Evolutionary conservation across 1,140 invertebrate species (phyloP), one percentile per base, ranked within the genome.

Genomic region (Aphidius gifuensis): DNA sequence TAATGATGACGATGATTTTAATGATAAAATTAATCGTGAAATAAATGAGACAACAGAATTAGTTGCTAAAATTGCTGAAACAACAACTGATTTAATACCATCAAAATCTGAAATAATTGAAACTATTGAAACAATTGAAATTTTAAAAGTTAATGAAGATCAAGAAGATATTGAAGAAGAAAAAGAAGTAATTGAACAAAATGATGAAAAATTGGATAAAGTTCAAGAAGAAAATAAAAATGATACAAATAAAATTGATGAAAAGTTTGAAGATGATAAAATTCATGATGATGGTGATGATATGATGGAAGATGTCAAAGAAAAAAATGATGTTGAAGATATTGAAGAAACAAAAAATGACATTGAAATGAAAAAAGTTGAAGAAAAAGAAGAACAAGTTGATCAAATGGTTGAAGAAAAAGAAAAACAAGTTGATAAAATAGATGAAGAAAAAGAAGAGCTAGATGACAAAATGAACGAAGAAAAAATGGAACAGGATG

Each of bases 71-170:
- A 58, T 60, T 38, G 43, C 57, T 48, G 44, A 61, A 64, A 56
- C 23, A 32, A 32, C 23, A 32, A 32, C 58, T 45, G 42, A 59
- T 32, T 32, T 32, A 32, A 4, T 32, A 32, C 23, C 23, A 32
- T 32, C 32, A 6, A 66, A 54, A 9, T 9, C 21, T 39, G 51
- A 49, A 7, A 9, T 32, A 4, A 60, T 32, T 44, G 66, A 72
- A 59, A 70, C 70, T 9, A 65, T 76, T 5, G 73, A 81, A 51
- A 79, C 76, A n/a, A 67, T 79, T 38, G 78, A 81, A 66, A 79
- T 79, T 65, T 66, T 79, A 38, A 73, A 80, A 67, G 71, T 74
- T 48, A 74, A 79, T 11, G 69, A 60, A 11, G 70, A 74, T 50
- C 69, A 74, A 21, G 49, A 67, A 3, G 57, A 63, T 51, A 39